Conservation (phyloP, 1,140 invertebrate genomes). For the Campodea augens region DNA sequence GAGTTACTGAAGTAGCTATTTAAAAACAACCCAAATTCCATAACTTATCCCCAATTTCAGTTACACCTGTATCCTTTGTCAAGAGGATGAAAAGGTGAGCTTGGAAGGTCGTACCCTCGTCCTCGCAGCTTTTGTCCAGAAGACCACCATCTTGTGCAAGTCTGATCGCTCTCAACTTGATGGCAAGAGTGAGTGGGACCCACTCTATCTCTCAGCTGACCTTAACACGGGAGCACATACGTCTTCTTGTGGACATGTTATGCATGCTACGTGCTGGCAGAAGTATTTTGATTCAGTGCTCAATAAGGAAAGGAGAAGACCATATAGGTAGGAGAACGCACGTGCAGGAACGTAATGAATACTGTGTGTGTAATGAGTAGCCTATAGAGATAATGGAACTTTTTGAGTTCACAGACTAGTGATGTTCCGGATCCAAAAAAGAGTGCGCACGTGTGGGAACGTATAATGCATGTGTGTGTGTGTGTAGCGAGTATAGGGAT, state of each 20-base stretch:
- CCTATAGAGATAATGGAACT: too few relatives aligned
- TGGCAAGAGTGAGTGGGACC: conserved; percentile 21
- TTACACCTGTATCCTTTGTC: conserved; percentile 88
- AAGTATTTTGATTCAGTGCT: conserved; percentile 77
- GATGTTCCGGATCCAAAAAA: too few relatives aligned
- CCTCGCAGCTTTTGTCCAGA: conserved; percentile 80
- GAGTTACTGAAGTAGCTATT: too few relatives aligned
- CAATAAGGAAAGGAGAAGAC: conserved; percentile 66
- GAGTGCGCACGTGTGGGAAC: too few relatives aligned
- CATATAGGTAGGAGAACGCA: conserved; percentile 38
- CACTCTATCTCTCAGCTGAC: conserved; percentile 43
- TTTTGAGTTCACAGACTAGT: too few relatives aligned
- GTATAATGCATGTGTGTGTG: too few relatives aligned
- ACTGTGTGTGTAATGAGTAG: too few relatives aligned
- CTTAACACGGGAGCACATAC: conserved; percentile 62
- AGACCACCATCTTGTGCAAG: conserved; percentile 67
- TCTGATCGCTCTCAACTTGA: conserved; percentile 19
- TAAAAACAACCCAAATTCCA: conserved; percentile 3
- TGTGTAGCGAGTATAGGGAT: too few relatives aligned
- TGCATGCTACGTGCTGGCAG: conserved; percentile 90
- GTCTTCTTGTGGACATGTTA: conserved; percentile 89
- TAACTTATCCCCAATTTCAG: conserved; percentile 10
- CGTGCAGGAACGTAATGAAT: too few relatives aligned
- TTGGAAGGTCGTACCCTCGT: conserved; percentile 53
- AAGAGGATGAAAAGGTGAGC: conserved; percentile 67